These are phyloP conservation scores for Azorinus chamasolen DNA, from an alignment of 2,888 invertebrate genomes.

Conservation along the genomic window DNA sequence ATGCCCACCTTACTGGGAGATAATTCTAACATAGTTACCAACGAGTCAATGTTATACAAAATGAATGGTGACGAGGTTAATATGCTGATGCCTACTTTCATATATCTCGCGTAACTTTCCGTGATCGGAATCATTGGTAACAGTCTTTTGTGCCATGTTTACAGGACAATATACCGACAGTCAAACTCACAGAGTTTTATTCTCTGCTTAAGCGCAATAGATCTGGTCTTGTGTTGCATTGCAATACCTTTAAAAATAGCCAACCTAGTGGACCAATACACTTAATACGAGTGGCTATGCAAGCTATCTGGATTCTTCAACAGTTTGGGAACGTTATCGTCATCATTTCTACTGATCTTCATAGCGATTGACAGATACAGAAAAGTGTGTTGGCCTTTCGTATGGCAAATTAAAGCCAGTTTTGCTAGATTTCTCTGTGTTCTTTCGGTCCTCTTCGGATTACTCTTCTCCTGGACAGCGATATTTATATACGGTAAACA, in stretches of 20 bases:
- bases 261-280: slow-evolving; percentile 59
- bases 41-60: slow-evolving; percentile 32
- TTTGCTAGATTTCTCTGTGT: slow-evolving; percentile 61
- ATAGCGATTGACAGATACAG: slow-evolving; percentile 73
- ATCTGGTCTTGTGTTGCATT: slow-evolving; percentile 63
- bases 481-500: slow-evolving; percentile 65
- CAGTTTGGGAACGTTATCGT: slow-evolving; percentile 54
- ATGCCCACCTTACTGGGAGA: too few species aligned
- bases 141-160: slow-evolving; percentile 63
- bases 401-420: slow-evolving; percentile 66
- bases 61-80: slow-evolving; percentile 54
- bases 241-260: slow-evolving; percentile 66
- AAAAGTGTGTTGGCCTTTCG: slow-evolving; percentile 72
- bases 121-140: slow-evolving; percentile 64
- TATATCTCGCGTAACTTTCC: slow-evolving; percentile 54
- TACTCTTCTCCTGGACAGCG: slow-evolving; percentile 54
- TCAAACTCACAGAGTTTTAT: slow-evolving; percentile 68
- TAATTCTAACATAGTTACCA: too few species aligned
- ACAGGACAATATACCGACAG: slow-evolving; percentile 55
- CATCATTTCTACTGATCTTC: slow-evolving; percentile 56
- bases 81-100: slow-evolving; percentile 60
- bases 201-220: slow-evolving; percentile 59
- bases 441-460: slow-evolving; percentile 41
- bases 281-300: slow-evolving; percentile 52
- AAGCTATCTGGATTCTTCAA: slow-evolving; percentile 62